Evolutionary conservation across 2,113 vertebrate genomes (phyloP).

Genomic region (Sardina pilchardus): DNA sequence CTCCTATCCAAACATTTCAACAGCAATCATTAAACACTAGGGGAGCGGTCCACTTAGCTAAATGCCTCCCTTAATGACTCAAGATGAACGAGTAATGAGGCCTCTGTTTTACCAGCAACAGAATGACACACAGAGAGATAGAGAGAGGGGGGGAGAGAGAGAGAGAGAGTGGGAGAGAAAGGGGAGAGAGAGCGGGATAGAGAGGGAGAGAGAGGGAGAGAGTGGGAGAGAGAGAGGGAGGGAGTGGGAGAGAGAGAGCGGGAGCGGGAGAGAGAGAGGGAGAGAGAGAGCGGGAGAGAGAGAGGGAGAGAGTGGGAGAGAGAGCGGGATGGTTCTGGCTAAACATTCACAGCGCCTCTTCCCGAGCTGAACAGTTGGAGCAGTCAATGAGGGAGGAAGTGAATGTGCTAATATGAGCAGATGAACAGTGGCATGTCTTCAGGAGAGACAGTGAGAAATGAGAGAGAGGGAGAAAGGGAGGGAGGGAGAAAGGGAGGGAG

Average conservation of each 20-base stretch:
- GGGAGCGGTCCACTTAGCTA: not conserved
- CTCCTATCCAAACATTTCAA: not conserved
- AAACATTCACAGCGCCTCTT: not conserved
- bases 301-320: too few species aligned
- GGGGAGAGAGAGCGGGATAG: too few species aligned
- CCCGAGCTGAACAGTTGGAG: not conserved
- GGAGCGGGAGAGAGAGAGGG: too few species aligned
- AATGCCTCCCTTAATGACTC: not conserved
- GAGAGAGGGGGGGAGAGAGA: not conserved
- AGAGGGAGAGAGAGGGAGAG: too few species aligned
- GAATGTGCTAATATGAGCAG: not conserved
- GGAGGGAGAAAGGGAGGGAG: not conserved
- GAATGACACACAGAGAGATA: too few species aligned
- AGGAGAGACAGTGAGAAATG: not conserved
- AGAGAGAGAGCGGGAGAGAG: too few species aligned
- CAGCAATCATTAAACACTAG: not conserved
- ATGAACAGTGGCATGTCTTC: not conserved
- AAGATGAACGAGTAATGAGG: not conserved
- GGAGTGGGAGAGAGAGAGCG: too few species aligned
- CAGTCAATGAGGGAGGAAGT: not conserved
- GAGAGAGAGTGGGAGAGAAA: too few species aligned
- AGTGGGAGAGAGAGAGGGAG: not conserved
- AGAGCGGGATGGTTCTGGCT: not conserved
- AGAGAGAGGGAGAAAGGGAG: not conserved
- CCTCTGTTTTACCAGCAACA: not conserved